Evolutionary conservation across 2,888 invertebrate genomes (phyloP), one percentile per base, ranked within the genome.

Genomic region (Brassicogethes aeneus): DNA sequence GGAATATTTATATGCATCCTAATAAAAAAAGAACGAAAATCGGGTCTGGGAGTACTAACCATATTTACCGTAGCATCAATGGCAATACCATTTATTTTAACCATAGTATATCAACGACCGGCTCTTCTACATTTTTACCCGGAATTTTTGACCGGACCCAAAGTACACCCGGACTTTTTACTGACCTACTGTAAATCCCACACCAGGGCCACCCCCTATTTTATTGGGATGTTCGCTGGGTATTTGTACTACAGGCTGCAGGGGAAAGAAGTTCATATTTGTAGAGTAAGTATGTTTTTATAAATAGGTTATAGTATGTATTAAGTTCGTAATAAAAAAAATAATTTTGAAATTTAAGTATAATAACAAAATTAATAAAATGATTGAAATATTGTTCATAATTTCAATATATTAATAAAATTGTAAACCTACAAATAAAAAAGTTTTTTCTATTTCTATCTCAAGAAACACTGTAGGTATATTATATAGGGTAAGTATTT

Each of bases 111-210:
- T 48, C 50, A 68, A 15, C 57, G 76, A 31, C 71, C 73, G 1
- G 72, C 76, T 0, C 64, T 76, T 15, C 69, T 77, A 38, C 63
- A 74, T 31, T 78, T 79, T 52, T 77, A 74, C 42, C 72, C 71
- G 44, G 73, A 74, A 13, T 76, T 78, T 44, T 51, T 78, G 15
- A 60, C 62, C 0, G 68, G 73, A 34, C 76, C 77, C 1, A 73
- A 76, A 29, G 61, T 50, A 0, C 70, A 72, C 45, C 52, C 64
- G n/a, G 73, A 76, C 51, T 79, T 76, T 55, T 65, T 71, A 29
- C 43, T 72, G 17, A 69, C 72, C 0, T 80, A 80, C 51, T 75
- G 73, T 42, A 77, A 76, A 53, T 73, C 76, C 1, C 79, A 80
- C 60, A 74, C 75, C 0, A 67, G 80, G 3, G 75, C 72, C 10